These are phyloP conservation scores for Drosophila pseudotakahashii DNA, from an alignment of 2,888 invertebrate genomes.

Conservation along the genomic window DNA sequence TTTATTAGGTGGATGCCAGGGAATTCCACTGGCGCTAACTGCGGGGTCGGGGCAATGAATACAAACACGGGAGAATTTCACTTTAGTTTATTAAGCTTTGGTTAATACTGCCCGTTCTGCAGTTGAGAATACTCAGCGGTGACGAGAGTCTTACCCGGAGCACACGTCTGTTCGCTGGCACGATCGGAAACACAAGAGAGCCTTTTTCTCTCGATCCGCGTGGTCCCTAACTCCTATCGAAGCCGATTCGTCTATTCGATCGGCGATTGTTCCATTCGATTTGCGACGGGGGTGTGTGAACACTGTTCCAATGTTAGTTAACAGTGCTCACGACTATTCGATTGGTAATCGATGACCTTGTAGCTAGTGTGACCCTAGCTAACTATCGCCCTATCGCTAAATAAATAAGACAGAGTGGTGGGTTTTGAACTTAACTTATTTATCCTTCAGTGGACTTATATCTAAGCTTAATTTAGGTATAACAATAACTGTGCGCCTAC, in stretches of 20 bases:
- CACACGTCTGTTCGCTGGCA: neutral
- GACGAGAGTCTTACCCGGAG: neutral
- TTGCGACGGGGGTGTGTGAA: neutral
- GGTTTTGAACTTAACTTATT: too few species aligned
- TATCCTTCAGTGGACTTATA: too few species aligned
- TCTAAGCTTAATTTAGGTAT: too few species aligned
- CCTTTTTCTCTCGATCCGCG: neutral
- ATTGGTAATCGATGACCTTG: neutral
- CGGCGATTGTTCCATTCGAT: neutral
- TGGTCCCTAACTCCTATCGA: neutral
- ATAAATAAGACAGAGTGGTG: too few species aligned
- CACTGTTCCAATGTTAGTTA: neutral
- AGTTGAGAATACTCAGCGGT: neutral
- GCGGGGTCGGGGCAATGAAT: neutral
- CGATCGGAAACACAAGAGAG: neutral
- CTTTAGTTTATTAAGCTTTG: constrained; percentile 1
- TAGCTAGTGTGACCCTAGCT: too few species aligned
- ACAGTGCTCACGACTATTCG: neutral
- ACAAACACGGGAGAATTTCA: neutral
- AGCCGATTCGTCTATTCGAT: neutral
- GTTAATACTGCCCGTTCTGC: neutral
- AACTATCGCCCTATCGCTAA: too few species aligned
- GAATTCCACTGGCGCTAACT: neutral
- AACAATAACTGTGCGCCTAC: too few species aligned
- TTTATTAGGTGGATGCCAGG: neutral